Evolutionary conservation across 2,888 invertebrate species (phyloP), one percentile per base, ranked within the genome.

Genomic region (Scaptomyza tumidula): DNA sequence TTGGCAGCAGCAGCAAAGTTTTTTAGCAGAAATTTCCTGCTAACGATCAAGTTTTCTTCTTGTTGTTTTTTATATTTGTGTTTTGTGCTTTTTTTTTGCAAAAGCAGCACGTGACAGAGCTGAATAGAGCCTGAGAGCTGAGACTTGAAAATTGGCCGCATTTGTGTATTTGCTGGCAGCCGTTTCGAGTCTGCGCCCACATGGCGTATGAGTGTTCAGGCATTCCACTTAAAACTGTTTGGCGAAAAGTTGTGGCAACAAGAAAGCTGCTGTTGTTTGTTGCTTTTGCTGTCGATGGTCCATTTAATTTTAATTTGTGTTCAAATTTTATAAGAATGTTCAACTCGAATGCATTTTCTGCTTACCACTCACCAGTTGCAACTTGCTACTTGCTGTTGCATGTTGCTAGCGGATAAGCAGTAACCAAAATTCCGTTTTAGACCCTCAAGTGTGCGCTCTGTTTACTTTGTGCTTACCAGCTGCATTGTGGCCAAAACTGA

Each of bases 21-120:
- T 81, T 79, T 79, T 63, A 62, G 58, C 79, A 66, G 70, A 82
- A 80, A 82, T 86, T 85, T 82, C 59, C 73, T 71, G 83, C 73
- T 86, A 82, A 86, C 80, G 80, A 86, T 80, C 86, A 80, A 81
- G 76, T 86, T 81, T 82, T 58, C 19, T 53, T 63, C 24, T 61
- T 44, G 43, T 29, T 63, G 50, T 11, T 39, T 46, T 27, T 35
- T 43, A n/a, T 14, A 2, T 59, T 46, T 6, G n/a, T 11, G n/a
- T 13, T 33, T 35, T 49, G 39, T 37, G 6, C 37, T 14, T 50
- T 37, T 37, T 24, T 24, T 2, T 6, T 41, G 43, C 63, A 57
- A 41, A 44, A 58, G 50, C 61, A 71, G 59, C 72, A 55, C 67
- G 62, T 61, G 61, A 66, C 55, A 62, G 48, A 52, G 31, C 55